Evolutionary conservation across 92 coral and sea anemone species (phyloP).

Genomic region (Hydrozoanthus gracilis): DNA sequence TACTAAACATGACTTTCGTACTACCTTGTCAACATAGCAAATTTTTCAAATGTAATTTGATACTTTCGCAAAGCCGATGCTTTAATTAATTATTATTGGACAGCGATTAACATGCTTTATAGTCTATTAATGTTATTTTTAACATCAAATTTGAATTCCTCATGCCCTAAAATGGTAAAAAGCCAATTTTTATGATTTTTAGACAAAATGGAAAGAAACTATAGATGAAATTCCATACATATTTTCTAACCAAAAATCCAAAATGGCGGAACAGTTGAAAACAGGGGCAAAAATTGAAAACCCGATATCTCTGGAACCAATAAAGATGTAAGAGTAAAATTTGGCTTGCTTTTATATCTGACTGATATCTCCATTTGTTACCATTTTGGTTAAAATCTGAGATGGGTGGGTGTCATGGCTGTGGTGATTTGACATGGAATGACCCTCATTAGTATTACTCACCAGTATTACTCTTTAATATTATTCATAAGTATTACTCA

Average conservation of each 20-base stretch:
- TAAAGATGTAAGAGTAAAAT: constrained; percentile 40
- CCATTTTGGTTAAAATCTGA: constrained; percentile 51
- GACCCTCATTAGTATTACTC: constrained; percentile 6
- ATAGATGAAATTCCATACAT: constrained; percentile 26
- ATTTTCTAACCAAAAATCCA: constrained; percentile 24
- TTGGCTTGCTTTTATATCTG: constrained; percentile 57
- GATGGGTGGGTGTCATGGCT: constrained; percentile 46
- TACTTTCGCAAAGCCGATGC: constrained; percentile 19
- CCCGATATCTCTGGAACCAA: constrained; percentile 49
- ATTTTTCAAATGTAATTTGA: constrained; percentile 40
- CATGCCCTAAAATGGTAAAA: constrained; percentile 47
- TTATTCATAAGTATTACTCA: too few species aligned
- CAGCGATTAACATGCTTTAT: constrained; percentile 32
- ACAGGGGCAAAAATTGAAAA: not conserved
- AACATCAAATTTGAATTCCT: constrained; percentile 48
- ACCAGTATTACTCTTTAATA: too few species aligned
- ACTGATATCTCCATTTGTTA: constrained; percentile 48
- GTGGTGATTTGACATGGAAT: constrained; percentile 48
- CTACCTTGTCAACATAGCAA: constrained; percentile 54
- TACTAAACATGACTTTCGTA: constrained; percentile 52
- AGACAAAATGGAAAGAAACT: constrained; percentile 31
- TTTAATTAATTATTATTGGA: constrained; percentile 10
- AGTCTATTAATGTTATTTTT: constrained; percentile 47
- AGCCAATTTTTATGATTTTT: constrained; percentile 37
- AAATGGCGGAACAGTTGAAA: constrained; percentile 17